These are phyloP conservation scores for Harpagifer antarcticus DNA, from an alignment of 2,797 vertebrate species.

Conservation along the genomic window DNA sequence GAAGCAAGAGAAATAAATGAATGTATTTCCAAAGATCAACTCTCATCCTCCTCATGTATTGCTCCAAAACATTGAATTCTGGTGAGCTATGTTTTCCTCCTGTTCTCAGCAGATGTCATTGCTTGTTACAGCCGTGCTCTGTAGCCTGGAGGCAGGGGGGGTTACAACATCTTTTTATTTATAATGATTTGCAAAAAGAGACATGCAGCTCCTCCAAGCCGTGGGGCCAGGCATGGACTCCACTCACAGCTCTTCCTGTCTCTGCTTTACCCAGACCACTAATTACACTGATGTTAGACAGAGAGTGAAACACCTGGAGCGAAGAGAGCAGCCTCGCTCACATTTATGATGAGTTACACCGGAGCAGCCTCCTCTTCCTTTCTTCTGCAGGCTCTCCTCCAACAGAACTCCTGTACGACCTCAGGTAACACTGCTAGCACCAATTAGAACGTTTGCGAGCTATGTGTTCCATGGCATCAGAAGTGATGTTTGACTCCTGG, in stretches of 20 bases:
- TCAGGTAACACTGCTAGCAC: slow-evolving; percentile 7
- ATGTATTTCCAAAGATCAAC: neutral
- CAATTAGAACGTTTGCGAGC: slow-evolving; percentile 19
- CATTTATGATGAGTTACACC: neutral
- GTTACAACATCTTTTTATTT: neutral
- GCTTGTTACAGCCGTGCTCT: neutral
- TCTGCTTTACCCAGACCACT: neutral
- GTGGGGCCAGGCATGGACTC: neutral
- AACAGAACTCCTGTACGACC: neutral
- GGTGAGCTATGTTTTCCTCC: neutral
- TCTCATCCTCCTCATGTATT: neutral
- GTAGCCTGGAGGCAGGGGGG: neutral
- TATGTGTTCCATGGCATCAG: neutral
- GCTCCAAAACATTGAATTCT: neutral
- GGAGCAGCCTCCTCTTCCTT: slow-evolving; percentile 9
- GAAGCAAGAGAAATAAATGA: neutral
- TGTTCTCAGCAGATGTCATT: slow-evolving; percentile 5
- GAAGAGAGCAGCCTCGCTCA: slow-evolving; percentile 1
- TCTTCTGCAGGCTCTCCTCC: slow-evolving; percentile 7
- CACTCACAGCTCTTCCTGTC: neutral
- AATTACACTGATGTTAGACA: slow-evolving; percentile 13
- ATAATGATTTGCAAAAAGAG: slow-evolving; percentile 7
- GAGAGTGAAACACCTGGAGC: slow-evolving; percentile 11
- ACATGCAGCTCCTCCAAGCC: neutral
- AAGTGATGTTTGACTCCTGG: slow-evolving; percentile 2